These are phyloP conservation scores for Nephila pilipes DNA, from an alignment of 1,140 invertebrate species.

Conservation along the genomic window DNA sequence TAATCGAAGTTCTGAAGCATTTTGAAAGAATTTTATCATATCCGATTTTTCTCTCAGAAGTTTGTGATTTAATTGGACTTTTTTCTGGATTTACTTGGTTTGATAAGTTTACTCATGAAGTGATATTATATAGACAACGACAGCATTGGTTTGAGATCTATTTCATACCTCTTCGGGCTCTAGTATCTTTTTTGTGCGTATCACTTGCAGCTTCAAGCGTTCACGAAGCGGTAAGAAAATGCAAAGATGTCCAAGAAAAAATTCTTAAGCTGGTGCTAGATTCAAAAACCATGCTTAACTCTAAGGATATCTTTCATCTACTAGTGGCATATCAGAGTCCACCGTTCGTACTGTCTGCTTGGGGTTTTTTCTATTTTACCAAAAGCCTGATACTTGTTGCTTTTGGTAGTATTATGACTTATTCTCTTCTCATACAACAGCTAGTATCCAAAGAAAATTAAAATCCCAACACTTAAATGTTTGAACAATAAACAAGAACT, in stretches of 20 bases:
- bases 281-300: not conserved
- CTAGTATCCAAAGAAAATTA: too few relatives aligned
- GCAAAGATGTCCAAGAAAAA: not conserved
- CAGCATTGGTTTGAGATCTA: not conserved
- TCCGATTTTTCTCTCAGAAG: not conserved
- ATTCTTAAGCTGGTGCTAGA: not conserved
- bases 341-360: not conserved
- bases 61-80: not conserved
- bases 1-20: not conserved
- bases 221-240: not conserved
- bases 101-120: too few relatives aligned
- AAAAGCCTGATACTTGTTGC: not conserved
- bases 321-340: not conserved
- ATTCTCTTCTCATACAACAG: not conserved
- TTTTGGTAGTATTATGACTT: not conserved
- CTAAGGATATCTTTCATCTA: not conserved
- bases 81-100: not conserved
- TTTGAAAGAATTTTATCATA: not conserved
- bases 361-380: slow-evolving; percentile 6
- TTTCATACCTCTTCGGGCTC: not conserved
- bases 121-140: not conserved
- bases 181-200: not conserved
- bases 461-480: too few relatives aligned
- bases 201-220: not conserved
- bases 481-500: too few relatives aligned